These are phyloP conservation scores for Corythornis cristatus DNA, from an alignment of 2,113 vertebrate genomes.

Conservation along the genomic window DNA sequence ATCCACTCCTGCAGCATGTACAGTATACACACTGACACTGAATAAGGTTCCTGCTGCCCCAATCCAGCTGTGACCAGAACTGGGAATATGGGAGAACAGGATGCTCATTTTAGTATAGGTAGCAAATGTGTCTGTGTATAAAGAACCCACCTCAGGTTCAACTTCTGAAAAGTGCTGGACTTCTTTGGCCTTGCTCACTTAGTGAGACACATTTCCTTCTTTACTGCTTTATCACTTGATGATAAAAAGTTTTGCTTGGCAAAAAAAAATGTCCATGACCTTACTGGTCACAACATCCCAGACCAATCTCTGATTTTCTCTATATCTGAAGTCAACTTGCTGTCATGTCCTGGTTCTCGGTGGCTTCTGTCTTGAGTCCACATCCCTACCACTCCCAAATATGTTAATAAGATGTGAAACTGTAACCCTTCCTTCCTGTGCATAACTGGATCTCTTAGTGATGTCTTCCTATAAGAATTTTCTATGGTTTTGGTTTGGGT, in stretches of 20 bases:
- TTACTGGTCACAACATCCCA: not conserved
- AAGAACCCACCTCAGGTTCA: not conserved
- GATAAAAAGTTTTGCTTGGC: not conserved
- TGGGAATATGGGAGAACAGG: not conserved
- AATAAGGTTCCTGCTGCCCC: not conserved
- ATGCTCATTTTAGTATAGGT: not conserved
- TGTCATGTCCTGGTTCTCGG: not conserved
- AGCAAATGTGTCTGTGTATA: not conserved
- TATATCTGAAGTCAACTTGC: not conserved
- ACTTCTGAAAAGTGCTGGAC: not conserved
- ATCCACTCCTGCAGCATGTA: not conserved
- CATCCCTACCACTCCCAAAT: not conserved
- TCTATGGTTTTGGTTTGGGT: too few species aligned
- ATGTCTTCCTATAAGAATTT: not conserved
- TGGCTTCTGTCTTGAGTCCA: not conserved
- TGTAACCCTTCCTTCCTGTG: not conserved
- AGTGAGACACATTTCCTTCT: not conserved
- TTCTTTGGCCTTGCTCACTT: not conserved
- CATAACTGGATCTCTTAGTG: not conserved
- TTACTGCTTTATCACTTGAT: not conserved
- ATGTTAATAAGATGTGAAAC: not conserved
- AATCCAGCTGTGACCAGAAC: rapidly evolving
- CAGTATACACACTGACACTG: not conserved
- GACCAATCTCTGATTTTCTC: not conserved
- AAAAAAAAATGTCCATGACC: not conserved